These are phyloP conservation scores for Anthopleura xanthogrammica DNA, from an alignment of 92 coral and sea anemone genomes.

Conservation along the genomic window DNA sequence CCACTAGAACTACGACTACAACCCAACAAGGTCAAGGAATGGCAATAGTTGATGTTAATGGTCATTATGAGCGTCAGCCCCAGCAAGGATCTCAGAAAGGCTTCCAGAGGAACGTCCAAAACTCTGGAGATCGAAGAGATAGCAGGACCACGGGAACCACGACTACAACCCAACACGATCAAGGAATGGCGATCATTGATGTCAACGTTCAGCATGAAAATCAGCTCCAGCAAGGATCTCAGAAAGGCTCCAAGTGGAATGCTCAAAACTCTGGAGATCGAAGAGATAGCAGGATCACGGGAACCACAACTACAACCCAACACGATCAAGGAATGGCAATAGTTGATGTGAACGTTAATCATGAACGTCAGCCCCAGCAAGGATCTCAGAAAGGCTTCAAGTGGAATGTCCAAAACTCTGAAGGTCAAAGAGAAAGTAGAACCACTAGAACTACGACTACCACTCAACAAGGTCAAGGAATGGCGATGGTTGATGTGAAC, in stretches of 20 bases:
- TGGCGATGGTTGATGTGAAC: not conserved
- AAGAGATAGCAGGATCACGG: not conserved
- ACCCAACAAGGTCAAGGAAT: not conserved
- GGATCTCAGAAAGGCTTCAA: not conserved
- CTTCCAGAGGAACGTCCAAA: slow-evolving; percentile 6
- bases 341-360: slow-evolving; percentile 14
- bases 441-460: not conserved
- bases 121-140: not conserved
- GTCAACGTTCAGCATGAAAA: not conserved
- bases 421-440: not conserved
- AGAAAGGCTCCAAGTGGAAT: slow-evolving; percentile 2
- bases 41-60: slow-evolving; percentile 9
- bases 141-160: not conserved
- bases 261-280: not conserved
- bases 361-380: not conserved
- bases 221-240: not conserved
- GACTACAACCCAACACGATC: not conserved
- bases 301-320: not conserved
- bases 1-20: not conserved
- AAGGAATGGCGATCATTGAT: not conserved
- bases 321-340: not conserved
- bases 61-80: not conserved
- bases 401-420: slow-evolving; percentile 7
- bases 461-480: not conserved
- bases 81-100: not conserved